Evolutionary conservation across 23 tunicate genomes (phyloP).

Genomic region (Trididemnum miniatum): DNA sequence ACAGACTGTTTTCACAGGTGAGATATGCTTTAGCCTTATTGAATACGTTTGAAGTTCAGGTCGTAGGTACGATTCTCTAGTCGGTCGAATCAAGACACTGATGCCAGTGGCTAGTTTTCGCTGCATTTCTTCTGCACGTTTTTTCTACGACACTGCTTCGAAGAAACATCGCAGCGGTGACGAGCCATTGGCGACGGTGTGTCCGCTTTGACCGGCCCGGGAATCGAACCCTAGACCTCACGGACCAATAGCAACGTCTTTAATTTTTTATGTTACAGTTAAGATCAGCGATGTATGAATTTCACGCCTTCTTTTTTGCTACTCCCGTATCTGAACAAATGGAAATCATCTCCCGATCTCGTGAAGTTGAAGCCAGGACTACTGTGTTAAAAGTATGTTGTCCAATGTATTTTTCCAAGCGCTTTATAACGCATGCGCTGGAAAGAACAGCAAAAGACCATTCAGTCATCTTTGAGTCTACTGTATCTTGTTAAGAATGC

Average conservation of each 20-base stretch:
- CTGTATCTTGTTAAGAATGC: too few relatives aligned
- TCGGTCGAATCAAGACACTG: background rate
- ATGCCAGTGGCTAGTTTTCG: background rate
- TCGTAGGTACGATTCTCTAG: too few relatives aligned
- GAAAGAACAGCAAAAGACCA: too few relatives aligned
- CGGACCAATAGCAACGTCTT: too few relatives aligned
- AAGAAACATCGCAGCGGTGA: too few relatives aligned
- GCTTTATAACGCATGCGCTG: too few relatives aligned
- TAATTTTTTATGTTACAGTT: slow-evolving; percentile 41
- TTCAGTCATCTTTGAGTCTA: too few relatives aligned
- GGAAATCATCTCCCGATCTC: slow-evolving; percentile 42
- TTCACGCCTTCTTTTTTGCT: slow-evolving; percentile 62
- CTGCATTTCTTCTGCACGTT: background rate
- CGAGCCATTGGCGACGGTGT: too few relatives aligned
- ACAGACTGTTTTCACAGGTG: slow-evolving; percentile 68
- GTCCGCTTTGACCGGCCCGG: too few relatives aligned
- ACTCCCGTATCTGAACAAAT: slow-evolving; percentile 33
- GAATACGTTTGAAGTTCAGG: background rate
- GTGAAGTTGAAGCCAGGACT: background rate
- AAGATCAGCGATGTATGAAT: slow-evolving; percentile 66
- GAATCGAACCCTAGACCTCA: too few relatives aligned
- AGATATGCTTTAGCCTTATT: background rate
- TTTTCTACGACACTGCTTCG: too few relatives aligned
- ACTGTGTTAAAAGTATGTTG: background rate
- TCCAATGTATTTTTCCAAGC: background rate